phyloP scores from a whole-genome alignment of 2,797 vertebrate genomes.

The Lemur catta region DNA sequence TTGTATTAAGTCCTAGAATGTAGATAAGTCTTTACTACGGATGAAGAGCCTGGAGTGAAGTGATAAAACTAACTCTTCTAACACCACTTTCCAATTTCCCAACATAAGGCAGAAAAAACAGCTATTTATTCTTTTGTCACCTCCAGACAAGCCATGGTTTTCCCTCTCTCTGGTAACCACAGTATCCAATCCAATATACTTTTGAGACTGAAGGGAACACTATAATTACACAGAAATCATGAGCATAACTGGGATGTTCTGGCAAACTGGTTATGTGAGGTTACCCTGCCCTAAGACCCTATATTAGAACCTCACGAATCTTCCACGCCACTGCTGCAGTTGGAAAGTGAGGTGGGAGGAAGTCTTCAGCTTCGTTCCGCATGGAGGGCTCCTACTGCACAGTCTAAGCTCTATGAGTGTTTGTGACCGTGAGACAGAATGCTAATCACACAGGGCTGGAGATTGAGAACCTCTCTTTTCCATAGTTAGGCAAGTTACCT shows the following conservation, averaged over 20 bases:
- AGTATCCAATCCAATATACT: not conserved
- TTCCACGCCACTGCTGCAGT: not conserved
- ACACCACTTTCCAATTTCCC: not conserved
- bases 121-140: not conserved
- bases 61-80: constrained; percentile 1
- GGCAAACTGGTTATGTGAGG: not conserved
- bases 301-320: not conserved
- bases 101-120: not conserved
- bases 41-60: not conserved
- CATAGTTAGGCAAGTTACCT: not conserved
- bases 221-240: not conserved
- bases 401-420: not conserved
- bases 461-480: not conserved
- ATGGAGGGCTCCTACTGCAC: not conserved
- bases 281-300: not conserved
- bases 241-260: not conserved
- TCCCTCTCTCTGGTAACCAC: not conserved
- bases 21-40: not conserved
- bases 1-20: not conserved
- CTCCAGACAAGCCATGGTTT: not conserved
- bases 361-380: not conserved
- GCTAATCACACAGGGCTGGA: not conserved
- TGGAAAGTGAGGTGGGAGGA: not conserved
- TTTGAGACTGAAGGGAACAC: not conserved
- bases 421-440: not conserved